Evolutionary conservation across 2,888 invertebrate genomes (phyloP).

Genomic region (Cataglyphis altisquamis): DNA sequence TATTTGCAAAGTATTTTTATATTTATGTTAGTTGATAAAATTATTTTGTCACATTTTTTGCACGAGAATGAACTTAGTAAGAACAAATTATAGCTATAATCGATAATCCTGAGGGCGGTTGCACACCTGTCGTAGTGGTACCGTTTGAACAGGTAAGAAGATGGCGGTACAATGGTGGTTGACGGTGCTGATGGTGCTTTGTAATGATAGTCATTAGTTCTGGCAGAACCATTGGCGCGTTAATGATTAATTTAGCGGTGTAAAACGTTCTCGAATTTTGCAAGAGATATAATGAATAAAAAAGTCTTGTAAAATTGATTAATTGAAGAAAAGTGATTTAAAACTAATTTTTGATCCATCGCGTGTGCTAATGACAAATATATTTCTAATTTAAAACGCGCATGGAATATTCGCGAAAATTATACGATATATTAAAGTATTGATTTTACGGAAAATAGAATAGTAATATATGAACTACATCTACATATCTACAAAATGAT

Average conservation of each 20-base stretch:
- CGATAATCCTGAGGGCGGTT: conserved; percentile 56
- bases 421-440: not conserved
- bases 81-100: conserved; percentile 57
- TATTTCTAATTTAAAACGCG: conserved; percentile 2
- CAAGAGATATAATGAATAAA: not conserved
- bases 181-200: conserved; percentile 23
- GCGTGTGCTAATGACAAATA: not conserved
- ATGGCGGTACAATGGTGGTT: conserved; percentile 65
- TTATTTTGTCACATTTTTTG: not conserved
- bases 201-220: conserved; percentile 30
- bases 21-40: not conserved
- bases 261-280: not conserved
- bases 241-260: not conserved
- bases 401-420: not conserved
- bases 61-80: conserved; percentile 28
- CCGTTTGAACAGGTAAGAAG: conserved; percentile 69
- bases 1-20: conserved; percentile 12
- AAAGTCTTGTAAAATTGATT: not conserved
- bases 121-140: conserved; percentile 65
- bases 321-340: not conserved
- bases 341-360: not conserved
- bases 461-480: not conserved
- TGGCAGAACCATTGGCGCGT: not conserved
- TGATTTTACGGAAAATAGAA: not conserved
- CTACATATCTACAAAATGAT: conserved; percentile 14